Percentiles rank a stretch among this genome's conserved stretches.
Conservation (phyloP, 2,797 vertebrate species). For the Sebastes goodei region DNA sequence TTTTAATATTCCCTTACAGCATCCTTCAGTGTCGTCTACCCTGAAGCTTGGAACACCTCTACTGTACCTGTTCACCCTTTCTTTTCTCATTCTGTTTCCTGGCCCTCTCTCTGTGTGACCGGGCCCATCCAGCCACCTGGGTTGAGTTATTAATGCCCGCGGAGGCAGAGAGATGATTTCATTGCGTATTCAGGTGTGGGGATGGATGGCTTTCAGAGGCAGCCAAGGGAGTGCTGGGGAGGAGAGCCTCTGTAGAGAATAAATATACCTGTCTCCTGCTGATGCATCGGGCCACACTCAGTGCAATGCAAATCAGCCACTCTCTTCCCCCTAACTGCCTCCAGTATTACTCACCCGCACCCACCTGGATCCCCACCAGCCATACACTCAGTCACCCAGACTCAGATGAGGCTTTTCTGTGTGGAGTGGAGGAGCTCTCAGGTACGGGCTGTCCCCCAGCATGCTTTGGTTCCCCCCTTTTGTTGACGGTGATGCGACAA, state of each 20-base stretch:
- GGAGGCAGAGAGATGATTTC: conserved; percentile 77
- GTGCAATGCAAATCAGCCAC: conserved; percentile 81
- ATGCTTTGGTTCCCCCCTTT: conserved; percentile 17
- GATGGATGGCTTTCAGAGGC: conserved; percentile 79
- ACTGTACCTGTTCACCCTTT: conserved; percentile 41
- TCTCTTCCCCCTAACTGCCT: conserved; percentile 59
- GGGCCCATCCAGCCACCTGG: conserved; percentile 60
- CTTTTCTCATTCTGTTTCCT: conserved; percentile 60
- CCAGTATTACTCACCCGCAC: conserved; percentile 65
- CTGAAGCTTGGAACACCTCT: conserved; percentile 26
- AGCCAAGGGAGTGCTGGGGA: conserved; percentile 71
- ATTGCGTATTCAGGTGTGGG: conserved; percentile 81
- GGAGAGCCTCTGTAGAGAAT: conserved; percentile 78
- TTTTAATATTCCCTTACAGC: conserved; percentile 11
- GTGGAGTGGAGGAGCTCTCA: conserved; percentile 41
- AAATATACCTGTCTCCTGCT: conserved; percentile 83
- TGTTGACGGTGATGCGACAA: conserved; percentile 40
- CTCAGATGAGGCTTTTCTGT: conserved; percentile 39
- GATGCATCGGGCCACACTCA: conserved; percentile 78
- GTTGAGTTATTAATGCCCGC: conserved; percentile 79
- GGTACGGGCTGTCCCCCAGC: conserved; percentile 26
- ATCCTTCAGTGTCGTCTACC: conserved; percentile 27
- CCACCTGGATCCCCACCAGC: conserved; percentile 64
- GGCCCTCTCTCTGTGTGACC: conserved; percentile 51
- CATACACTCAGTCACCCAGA: conserved; percentile 40